Base-by-base conservation (phyloP, 2,888 invertebrate genomes). In the Griposia aprilina region DNA sequence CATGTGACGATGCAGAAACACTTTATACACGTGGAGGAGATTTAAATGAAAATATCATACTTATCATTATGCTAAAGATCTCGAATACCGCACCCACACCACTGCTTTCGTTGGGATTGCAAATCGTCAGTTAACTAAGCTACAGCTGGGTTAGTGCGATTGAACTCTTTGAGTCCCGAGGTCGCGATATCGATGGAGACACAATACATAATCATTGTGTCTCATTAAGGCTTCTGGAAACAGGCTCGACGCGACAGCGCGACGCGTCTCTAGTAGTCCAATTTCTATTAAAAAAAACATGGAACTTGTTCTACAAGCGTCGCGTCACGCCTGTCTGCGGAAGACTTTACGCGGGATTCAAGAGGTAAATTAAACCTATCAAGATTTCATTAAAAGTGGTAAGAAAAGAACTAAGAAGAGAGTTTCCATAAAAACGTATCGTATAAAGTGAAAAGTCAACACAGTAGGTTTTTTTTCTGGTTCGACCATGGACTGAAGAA, bases 1-100 rank as follows among this genome's bases (percentile, higher is more conserved):
- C 30, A 79, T 15, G 52, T 69, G 74, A 59, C n/a, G 67, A 63
- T 73, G 26, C 52, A 73, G 57, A 65, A 52, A 71, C 17, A 7
- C 11, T 60, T 77, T 23, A 45, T 17, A 45, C 66, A 55, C 26
- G 15, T 62, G 23, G 17, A 36, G 50, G 36, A 26, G 26, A 66
- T 60, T 60, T 55, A 11, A 65, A 66, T 65, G 7, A 23, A 63
- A 65, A 78, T 69, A 26, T 66, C 30, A 23, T n/a, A 70, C 7
- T 45, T 71, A 45, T 59, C 7, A 13, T 79, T 79, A 23, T 41
- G n/a, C 41, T 62, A 26, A 57, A 63, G 8, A 71, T 71, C 41
- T 63, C 10, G 13, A 63, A 70, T 55, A 55, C 17, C 23, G 36
- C 26, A 62, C 36, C 36, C 8, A 48, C 23, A 41, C 11, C 13